phyloP scores from a whole-genome alignment of 2,888 invertebrate genomes.

The Hirtodrosophila confusa region DNA sequence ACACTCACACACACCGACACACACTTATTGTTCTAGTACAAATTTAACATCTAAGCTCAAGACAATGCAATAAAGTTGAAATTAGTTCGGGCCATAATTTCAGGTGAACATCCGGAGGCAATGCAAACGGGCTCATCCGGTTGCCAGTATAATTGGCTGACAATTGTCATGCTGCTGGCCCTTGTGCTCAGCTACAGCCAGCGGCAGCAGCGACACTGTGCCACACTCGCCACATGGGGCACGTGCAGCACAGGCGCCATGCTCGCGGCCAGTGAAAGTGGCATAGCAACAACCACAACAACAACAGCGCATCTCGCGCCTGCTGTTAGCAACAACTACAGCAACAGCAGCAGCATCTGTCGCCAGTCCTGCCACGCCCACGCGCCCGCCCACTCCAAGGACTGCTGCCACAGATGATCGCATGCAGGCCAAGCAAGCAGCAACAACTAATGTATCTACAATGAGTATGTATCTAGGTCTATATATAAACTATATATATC shows the following conservation, averaged over 20 bases:
- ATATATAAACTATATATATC: slow-evolving; percentile 6
- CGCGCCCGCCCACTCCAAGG: slow-evolving; percentile 30
- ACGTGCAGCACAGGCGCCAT: slow-evolving; percentile 28
- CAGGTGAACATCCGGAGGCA: slow-evolving; percentile 85
- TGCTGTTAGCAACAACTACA: slow-evolving; percentile 30
- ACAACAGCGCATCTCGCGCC: slow-evolving; percentile 29
- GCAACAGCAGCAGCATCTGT: slow-evolving; percentile 14
- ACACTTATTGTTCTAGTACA: slow-evolving; percentile 51
- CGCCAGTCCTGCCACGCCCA: slow-evolving; percentile 36
- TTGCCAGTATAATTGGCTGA: slow-evolving; percentile 84
- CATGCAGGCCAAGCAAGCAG: slow-evolving; percentile 23
- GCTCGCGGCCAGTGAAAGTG: slow-evolving; percentile 52
- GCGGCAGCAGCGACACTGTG: slow-evolving; percentile 44
- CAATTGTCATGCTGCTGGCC: slow-evolving; percentile 80
- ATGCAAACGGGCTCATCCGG: slow-evolving; percentile 85
- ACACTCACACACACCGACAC: slow-evolving; percentile 17
- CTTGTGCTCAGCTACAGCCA: slow-evolving; percentile 80
- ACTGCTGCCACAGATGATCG: slow-evolving; percentile 71
- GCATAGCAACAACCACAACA: slow-evolving; percentile 27
- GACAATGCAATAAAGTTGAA: slow-evolving; percentile 84
- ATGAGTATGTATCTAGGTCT: slow-evolving; percentile 12
- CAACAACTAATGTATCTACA: slow-evolving; percentile 36
- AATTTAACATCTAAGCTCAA: slow-evolving; percentile 76
- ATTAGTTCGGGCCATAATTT: slow-evolving; percentile 85
- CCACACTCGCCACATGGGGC: slow-evolving; percentile 39